Evolutionary conservation across 2,888 invertebrate species (phyloP), one percentile per base, ranked within the genome.

Genomic region (Nomada goodeniana): DNA sequence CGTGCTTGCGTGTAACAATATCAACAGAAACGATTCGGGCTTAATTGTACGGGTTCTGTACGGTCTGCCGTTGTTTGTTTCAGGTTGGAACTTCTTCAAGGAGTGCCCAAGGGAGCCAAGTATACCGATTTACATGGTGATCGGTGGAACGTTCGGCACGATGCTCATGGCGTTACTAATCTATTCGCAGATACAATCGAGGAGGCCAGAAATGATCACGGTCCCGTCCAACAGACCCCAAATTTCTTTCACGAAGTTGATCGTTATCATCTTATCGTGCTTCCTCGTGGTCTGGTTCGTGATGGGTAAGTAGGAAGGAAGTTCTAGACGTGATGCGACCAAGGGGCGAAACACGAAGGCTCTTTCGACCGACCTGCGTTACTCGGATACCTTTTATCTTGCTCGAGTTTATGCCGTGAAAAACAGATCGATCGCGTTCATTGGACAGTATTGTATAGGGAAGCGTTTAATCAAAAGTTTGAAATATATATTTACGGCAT

Each of bases 121-220:
- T 80, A 96, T 98, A 84, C 97, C 97, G 0, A 95, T 97, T 42
- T 98, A 97, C 94, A 96, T 97, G 96, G 95, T 97, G 76, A 97
- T 97, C n/a, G 97, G 97, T 0, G 98, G 97, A 0, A 95, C 96
- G 13, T 95, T 97, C 15, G 97, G 97, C 0, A 95, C 96, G 20
- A 94, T 96, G 2, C 96, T 97, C 83, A 95, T 97, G 91, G 89
- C 91, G 55, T 91, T 93, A 90, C 90, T 91, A 7, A 86, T 93
- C 3, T 93, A 93, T 76, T 90, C 91, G 5, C 93, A 92, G 79
- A 92, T 93, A 79, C 90, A 91, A 29, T 92, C 93, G 9, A 90
- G 93, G 29, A 91, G 93, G 29, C 92, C 92, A 52, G 93, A 93
- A 80, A 88, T 91, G 61, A 76, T 94, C 69, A 89, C 90, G 42